Base-by-base conservation (phyloP, 1,140 invertebrate species). In the Planococcus citri region DNA sequence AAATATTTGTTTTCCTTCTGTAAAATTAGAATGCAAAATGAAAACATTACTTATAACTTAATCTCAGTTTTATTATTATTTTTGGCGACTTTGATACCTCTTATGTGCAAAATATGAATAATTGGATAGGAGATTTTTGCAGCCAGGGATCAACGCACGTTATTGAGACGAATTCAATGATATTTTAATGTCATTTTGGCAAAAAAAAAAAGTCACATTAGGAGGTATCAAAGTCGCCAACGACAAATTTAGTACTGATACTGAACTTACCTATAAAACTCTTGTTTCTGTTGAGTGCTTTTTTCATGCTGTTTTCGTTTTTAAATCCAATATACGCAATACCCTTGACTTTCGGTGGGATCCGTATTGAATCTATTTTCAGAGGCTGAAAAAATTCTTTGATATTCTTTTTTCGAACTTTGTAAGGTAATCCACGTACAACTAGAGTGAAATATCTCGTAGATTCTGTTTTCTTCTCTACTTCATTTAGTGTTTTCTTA, bases 271-370 rank as follows among this genome's bases (percentile, higher is more conserved):
- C 83, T 76, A 91, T 83, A 77, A 94, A 94, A 76, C 90, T 89
- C 80, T 89, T 93, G 78, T 94, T 84, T 80, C 94, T 95, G 41
- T 68, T 27, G 72, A 97, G 78, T 4, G 90, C 94, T 76, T 91
- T 87, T 27, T 88, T 88, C 75, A 91, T 81, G 71, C 91, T 87
- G 72, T 86, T 87, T 75, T 94, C 88, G 1, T 86, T 88, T 78
- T 88, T 86, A 75, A 97, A 97, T 6, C 92, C 90, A 64, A 94
- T 88, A 82, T 89, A 97, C 29, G 92, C 94, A 73, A 96, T 88
- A n/a, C 91, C 90, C 76, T 87, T 85, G 4, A 88, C 79, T 74
- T 88, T 88, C 72, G 79, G 82, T 0, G 92, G 91, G 29, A 94
- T 78, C 72, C 92, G 82, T 70, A 97, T 87, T 25, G 89, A 89